Base-by-base conservation (phyloP, 2,888 invertebrate species). In the Pharmacophagus antenor region DNA sequence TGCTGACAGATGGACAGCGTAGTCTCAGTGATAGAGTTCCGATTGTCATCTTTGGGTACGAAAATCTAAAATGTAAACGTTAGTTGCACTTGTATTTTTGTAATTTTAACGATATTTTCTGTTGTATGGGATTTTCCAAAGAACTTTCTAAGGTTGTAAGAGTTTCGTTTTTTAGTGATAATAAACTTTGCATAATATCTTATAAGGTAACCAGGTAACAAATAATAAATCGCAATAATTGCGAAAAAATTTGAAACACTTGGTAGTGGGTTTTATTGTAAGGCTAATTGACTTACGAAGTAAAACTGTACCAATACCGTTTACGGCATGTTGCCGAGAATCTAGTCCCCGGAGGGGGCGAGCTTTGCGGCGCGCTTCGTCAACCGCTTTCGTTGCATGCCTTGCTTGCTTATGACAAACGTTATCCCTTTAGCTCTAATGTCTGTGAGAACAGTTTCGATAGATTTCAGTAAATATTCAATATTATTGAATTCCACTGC, bases 281-380 rank as follows among this genome's bases (percentile, higher is more conserved):
- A 66, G 77, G 72, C 76, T 82, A 81, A 82, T 83, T 82, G 79
- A 78, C 76, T 74, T 64, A 63, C 74, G 63, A 65, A 77, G 79
- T 77, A 80, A 67, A 74, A 72, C 74, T 74, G 74, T 79, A 72
- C 55, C 55, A 50, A 50, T 69, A 61, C 82, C 81, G 70, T 82
- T 73, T 79, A 83, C 69, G 83, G 83, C 70, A 80, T 71, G 76
- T 82, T 80, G 78, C 67, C 72, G 72, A 77, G 80, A 83, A 82
- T 82, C 79, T 79, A 79, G 81, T 75, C 72, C 72, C 69, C 67
- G 68, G 72, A 66, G n/a, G n/a, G n/a, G n/a, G 69, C 64, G 62
- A 62, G 62, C 61, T 66, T 62, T 62, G 56, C 62, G 52, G 62
- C 63, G 63, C 63, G 65, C 64, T 63, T 62, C 63, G 65, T 64